phyloP scores from a whole-genome alignment of 1,140 invertebrate species.

The Scaptomyza pallida region DNA sequence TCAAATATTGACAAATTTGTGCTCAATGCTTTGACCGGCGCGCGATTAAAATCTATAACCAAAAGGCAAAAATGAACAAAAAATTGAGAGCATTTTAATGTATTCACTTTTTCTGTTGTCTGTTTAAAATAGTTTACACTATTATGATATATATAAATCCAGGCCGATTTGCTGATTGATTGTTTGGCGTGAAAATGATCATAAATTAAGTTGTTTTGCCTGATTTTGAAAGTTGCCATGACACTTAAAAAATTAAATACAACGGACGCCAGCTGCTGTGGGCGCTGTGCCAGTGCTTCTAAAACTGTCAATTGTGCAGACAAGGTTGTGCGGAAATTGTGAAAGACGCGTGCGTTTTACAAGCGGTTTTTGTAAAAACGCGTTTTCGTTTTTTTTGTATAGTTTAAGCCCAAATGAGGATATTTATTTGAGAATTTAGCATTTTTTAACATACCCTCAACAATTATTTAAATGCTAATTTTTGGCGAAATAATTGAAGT shows the following conservation, averaged over 20 bases:
- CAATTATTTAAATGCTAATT: slow-evolving; percentile 38
- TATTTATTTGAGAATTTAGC: background rate
- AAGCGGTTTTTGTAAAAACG: background rate
- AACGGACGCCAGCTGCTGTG: slow-evolving; percentile 21
- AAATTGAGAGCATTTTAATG: slow-evolving; percentile 66
- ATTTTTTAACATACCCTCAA: background rate
- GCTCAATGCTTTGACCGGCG: slow-evolving; percentile 28
- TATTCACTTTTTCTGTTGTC: slow-evolving; percentile 34
- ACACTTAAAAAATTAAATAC: slow-evolving; percentile 25
- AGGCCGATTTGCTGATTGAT: slow-evolving; percentile 69
- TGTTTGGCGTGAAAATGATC: slow-evolving; percentile 65
- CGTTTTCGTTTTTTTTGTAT: background rate
- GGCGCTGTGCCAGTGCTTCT: slow-evolving; percentile 3
- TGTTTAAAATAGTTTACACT: slow-evolving; percentile 62
- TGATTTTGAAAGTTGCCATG: slow-evolving; percentile 35
- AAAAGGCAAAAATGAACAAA: slow-evolving; percentile 49
- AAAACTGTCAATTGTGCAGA: slow-evolving; percentile 3
- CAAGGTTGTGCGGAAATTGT: background rate
- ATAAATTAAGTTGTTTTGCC: slow-evolving; percentile 55
- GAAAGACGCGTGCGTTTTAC: background rate
- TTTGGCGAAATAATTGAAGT: slow-evolving; percentile 34
- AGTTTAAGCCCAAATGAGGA: background rate
- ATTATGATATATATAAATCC: slow-evolving; percentile 40
- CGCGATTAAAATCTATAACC: slow-evolving; percentile 68
- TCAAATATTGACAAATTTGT: slow-evolving; percentile 75